Percentiles rank a stretch among this genome's conserved stretches.
Conservation (phyloP, 1,140 invertebrate genomes). For the Lethocerus indicus region DNA sequence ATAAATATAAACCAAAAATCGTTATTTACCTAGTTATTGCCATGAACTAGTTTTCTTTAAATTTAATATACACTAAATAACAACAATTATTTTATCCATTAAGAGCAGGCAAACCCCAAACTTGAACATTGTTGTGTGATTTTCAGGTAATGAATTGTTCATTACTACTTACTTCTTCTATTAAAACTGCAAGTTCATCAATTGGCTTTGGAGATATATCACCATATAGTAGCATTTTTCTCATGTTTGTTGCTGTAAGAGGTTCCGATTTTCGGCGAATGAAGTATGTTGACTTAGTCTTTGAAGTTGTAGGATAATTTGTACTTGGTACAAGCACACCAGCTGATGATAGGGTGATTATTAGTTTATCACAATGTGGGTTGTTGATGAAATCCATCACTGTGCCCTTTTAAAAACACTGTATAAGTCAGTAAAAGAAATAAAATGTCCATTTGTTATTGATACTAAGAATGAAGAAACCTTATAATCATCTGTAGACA, state of each 20-base stretch:
- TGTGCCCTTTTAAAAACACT: conserved; percentile 28
- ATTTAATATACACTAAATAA: too few species aligned
- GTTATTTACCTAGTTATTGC: too few species aligned
- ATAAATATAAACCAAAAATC: too few species aligned
- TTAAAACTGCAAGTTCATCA: conserved; percentile 55
- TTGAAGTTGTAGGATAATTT: conserved; percentile 28
- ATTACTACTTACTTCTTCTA: conserved; percentile 63
- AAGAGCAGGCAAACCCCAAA: too few species aligned
- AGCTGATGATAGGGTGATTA: conserved; percentile 31
- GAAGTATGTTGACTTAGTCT: conserved; percentile 46
- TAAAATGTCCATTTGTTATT: neutral
- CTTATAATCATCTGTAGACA: conserved; percentile 43
- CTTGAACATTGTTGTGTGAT: too few species aligned
- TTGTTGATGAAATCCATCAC: conserved; percentile 44
- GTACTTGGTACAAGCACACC: conserved; percentile 26
- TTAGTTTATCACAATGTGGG: conserved; percentile 30
- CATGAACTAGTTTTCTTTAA: too few species aligned
- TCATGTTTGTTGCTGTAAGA: conserved; percentile 37
- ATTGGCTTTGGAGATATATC: conserved; percentile 62
- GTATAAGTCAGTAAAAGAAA: neutral
- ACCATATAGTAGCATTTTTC: conserved; percentile 47
- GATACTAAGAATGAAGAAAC: too few species aligned
- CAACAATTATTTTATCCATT: too few species aligned
- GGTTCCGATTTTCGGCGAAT: conserved; percentile 34
- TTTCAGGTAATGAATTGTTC: too few species aligned